phyloP scores from a whole-genome alignment of 1,140 invertebrate genomes.

The Diachasmimorpha longicaudata region DNA sequence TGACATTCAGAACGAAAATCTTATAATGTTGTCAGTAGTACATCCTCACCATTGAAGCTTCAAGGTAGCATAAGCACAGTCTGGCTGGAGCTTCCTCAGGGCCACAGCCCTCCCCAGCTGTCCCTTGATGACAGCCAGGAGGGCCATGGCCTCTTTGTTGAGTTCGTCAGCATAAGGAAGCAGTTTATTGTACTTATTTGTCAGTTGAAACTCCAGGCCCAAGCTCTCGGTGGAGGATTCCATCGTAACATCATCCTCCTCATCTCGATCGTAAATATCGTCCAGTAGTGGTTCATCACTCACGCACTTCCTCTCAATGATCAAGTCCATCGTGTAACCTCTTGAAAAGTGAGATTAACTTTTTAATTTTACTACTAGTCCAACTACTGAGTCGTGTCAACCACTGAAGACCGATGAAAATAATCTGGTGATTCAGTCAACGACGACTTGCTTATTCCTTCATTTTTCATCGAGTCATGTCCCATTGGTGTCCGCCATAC shows the following conservation, averaged over 20 bases:
- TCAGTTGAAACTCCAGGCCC: slow-evolving; percentile 65
- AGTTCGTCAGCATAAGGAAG: slow-evolving; percentile 72
- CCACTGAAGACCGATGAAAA: too few species aligned
- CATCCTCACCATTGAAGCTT: slow-evolving; percentile 67
- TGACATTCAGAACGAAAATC: slow-evolving; percentile 23
- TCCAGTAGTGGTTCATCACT: slow-evolving; percentile 18
- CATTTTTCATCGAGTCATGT: slow-evolving; percentile 38
- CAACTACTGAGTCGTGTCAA: too few species aligned
- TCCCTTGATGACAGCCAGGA: slow-evolving; percentile 71
- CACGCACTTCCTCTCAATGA: background rate
- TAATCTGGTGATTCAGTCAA: background rate
- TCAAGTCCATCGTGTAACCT: background rate
- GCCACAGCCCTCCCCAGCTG: slow-evolving; percentile 73
- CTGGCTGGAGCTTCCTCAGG: slow-evolving; percentile 72
- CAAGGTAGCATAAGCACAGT: slow-evolving; percentile 68
- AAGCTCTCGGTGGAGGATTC: slow-evolving; percentile 37
- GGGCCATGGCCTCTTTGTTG: slow-evolving; percentile 68
- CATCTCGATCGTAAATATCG: slow-evolving; percentile 2
- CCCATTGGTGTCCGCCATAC: slow-evolving; percentile 25
- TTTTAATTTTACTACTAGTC: background rate
- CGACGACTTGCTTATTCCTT: slow-evolving; percentile 14
- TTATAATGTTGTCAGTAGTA: too few species aligned
- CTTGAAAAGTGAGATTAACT: background rate
- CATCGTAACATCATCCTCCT: slow-evolving; percentile 34
- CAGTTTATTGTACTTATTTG: slow-evolving; percentile 70